Conservation (phyloP, 2,797 vertebrate genomes). For the Pangasius larnaudii region DNA sequence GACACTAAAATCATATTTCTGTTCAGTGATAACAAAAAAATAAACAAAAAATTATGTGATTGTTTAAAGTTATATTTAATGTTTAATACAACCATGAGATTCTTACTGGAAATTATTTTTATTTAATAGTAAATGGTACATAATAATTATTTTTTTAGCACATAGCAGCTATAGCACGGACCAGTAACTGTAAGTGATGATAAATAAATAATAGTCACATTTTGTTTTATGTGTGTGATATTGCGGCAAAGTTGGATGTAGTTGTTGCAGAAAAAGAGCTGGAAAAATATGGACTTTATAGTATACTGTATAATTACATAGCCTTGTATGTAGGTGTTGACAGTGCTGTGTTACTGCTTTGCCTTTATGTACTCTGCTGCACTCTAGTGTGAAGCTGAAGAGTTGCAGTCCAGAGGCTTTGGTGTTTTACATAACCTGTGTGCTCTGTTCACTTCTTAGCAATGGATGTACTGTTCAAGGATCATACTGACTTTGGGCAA, state of each 20-base stretch:
- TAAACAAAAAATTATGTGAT: background rate
- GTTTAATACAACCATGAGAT: background rate
- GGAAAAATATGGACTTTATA: too few species aligned
- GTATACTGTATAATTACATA: too few species aligned
- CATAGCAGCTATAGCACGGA: background rate
- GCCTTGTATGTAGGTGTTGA: background rate
- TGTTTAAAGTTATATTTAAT: background rate
- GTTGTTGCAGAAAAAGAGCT: background rate
- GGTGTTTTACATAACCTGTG: background rate
- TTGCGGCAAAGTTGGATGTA: background rate
- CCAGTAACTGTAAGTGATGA: background rate
- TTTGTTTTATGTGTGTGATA: background rate
- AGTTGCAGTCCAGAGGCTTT: background rate
- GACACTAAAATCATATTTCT: background rate
- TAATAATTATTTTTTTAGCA: background rate
- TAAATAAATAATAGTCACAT: background rate
- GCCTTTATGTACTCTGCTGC: constrained; percentile 15
- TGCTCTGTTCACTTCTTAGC: background rate
- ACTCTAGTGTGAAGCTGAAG: constrained; percentile 21
- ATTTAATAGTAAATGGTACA: background rate
- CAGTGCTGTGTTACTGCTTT: background rate
- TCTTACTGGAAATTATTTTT: background rate
- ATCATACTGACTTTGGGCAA: background rate
- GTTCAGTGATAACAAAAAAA: background rate
- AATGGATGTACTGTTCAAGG: background rate